phyloP scores from a whole-genome alignment of 1,140 invertebrate genomes.

The Orchesella cincta region DNA sequence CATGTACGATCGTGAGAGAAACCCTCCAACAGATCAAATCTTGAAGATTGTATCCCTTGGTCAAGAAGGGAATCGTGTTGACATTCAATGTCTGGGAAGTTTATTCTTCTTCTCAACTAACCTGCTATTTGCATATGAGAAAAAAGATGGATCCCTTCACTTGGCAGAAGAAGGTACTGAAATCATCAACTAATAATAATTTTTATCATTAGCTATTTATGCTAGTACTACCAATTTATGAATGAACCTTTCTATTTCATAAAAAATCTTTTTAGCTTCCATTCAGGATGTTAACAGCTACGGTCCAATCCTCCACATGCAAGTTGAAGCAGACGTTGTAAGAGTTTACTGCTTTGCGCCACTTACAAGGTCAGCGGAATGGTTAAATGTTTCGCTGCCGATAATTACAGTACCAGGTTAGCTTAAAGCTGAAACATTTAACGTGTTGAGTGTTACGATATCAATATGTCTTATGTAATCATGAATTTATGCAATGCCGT shows the following conservation, averaged over 20 bases:
- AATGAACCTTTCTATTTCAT: conserved; percentile 8
- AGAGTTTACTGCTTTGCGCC: conserved; percentile 47
- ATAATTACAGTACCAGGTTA: conserved; percentile 24
- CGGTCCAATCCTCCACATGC: conserved; percentile 35
- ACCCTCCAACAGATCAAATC: conserved; percentile 41
- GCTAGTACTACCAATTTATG: background rate
- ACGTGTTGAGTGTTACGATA: background rate
- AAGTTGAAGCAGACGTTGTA: conserved; percentile 31
- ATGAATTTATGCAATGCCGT: background rate
- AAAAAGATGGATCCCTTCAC: conserved; percentile 41
- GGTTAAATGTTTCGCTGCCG: conserved; percentile 43
- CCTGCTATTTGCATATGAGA: conserved; percentile 45
- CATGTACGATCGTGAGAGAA: conserved; percentile 36
- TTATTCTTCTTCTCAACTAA: conserved; percentile 47
- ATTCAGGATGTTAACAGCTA: conserved; percentile 41
- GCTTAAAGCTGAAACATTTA: background rate
- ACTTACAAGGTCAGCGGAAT: conserved; percentile 43
- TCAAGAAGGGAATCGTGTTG: conserved; percentile 26
- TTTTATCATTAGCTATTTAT: background rate
- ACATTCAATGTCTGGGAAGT: conserved; percentile 42
- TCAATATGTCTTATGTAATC: too few species aligned
- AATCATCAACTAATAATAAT: background rate
- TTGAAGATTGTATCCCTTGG: conserved; percentile 37
- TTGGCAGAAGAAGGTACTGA: conserved; percentile 35
- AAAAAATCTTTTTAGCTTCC: conserved; percentile 31